Conservation (phyloP, 2,797 vertebrate genomes). For the Amblyopsis hoosieri region DNA sequence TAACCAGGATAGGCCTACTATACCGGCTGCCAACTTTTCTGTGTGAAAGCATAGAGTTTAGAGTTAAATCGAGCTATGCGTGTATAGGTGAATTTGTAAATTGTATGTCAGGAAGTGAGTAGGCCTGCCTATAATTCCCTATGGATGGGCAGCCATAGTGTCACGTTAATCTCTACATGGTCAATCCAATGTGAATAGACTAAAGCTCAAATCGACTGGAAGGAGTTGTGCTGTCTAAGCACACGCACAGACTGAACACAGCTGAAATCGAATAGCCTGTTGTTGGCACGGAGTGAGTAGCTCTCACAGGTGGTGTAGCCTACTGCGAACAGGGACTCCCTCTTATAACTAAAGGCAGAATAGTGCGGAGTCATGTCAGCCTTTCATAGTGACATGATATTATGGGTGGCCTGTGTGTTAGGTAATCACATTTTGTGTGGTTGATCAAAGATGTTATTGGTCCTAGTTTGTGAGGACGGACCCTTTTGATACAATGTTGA, state of each 20-base stretch:
- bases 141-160: slow-evolving; percentile 27
- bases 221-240: slow-evolving; percentile 27
- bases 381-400: no score
- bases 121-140: slow-evolving; percentile 1
- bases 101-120: neutral
- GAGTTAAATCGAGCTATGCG: neutral
- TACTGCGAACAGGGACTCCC: slow-evolving; percentile 41
- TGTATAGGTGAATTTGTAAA: neutral
- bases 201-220: slow-evolving; percentile 56
- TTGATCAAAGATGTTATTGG: no score
- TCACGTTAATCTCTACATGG: slow-evolving; percentile 59
- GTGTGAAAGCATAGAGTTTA: neutral
- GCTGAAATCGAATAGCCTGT: slow-evolving; percentile 57
- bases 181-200: slow-evolving; percentile 68
- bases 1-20: neutral
- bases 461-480: no score
- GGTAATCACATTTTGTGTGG: no score
- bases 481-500: no score
- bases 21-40: neutral
- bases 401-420: no score
- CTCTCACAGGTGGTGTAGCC: slow-evolving; percentile 67
- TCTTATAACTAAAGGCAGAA: slow-evolving; percentile 16
- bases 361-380: no score
- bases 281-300: slow-evolving; percentile 65
- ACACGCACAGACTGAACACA: slow-evolving; percentile 54